A percentile compares a stretch with the other conserved stretches of the same genome.
Conservation (phyloP, 1,140 invertebrate species). For the Drosophila persimilis region DNA sequence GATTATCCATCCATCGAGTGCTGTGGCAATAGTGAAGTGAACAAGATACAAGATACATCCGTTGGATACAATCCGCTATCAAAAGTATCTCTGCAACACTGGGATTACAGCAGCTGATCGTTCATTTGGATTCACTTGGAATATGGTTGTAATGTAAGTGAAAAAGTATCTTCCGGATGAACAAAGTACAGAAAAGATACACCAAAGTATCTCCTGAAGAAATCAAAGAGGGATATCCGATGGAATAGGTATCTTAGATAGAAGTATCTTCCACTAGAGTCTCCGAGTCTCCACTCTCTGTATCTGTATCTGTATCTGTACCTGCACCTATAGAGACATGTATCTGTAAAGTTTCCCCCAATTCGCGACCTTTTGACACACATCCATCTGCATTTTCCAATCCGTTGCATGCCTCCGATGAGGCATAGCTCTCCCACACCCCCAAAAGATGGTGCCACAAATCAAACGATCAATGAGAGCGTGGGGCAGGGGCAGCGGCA, state of each 20-base stretch:
- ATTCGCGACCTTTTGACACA: constrained; percentile 26
- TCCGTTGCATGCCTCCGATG: too few species aligned
- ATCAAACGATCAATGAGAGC: constrained; percentile 29
- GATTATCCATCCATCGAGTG: constrained; percentile 22
- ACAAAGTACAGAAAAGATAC: too few species aligned
- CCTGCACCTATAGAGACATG: too few species aligned
- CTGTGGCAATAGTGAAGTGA: constrained; percentile 35
- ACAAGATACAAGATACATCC: neutral
- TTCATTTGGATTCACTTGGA: constrained; percentile 39
- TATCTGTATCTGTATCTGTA: too few species aligned
- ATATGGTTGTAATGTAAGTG: constrained; percentile 79
- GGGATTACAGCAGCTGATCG: constrained; percentile 46
- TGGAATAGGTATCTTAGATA: too few species aligned
- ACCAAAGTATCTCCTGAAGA: too few species aligned
- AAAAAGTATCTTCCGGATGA: too few species aligned
- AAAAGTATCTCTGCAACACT: neutral
- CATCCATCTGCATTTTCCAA: constrained; percentile 6
- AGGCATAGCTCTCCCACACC: constrained; percentile 2
- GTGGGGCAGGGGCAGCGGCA: neutral
- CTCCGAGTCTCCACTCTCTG: too few species aligned
- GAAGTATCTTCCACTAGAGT: too few species aligned
- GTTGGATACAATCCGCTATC: constrained; percentile 16
- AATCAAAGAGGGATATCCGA: too few species aligned
- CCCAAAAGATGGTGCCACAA: constrained; percentile 42
- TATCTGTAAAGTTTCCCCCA: too few species aligned